Percentiles rank a stretch among this genome's conserved stretches.
Conservation (phyloP, 2,113 vertebrate genomes). For the Motacilla tschutschensis region DNA sequence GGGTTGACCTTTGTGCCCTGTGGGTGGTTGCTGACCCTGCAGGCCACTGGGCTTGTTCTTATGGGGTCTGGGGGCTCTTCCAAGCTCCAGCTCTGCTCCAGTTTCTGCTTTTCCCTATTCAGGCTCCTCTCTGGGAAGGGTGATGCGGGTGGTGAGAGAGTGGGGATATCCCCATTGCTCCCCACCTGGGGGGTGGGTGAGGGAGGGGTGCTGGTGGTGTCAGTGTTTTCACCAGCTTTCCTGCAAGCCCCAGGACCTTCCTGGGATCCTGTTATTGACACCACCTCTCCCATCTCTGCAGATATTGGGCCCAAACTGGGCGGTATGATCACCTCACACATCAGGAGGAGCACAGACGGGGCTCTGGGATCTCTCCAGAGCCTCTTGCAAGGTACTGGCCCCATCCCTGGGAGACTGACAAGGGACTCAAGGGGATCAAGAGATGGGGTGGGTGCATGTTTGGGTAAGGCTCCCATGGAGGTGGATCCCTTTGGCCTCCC, state of each 20-base stretch:
- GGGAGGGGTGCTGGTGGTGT: neutral
- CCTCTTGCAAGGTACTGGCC: conserved; percentile 51
- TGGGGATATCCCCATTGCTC: neutral
- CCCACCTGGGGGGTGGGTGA: neutral
- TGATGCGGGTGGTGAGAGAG: neutral
- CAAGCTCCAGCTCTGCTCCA: neutral
- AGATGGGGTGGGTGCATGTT: neutral
- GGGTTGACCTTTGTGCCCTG: neutral
- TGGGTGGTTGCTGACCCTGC: neutral
- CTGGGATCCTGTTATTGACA: fast-evolving
- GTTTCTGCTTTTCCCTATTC: neutral
- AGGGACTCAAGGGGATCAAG: neutral
- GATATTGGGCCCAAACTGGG: conserved; percentile 76
- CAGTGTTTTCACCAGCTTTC: neutral
- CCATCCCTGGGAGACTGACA: neutral
- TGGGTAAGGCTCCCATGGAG: neutral
- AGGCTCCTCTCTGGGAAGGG: neutral
- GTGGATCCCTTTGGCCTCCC: neutral
- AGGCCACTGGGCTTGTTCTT: neutral
- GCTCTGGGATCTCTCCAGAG: conserved; percentile 35
- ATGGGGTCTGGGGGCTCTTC: neutral
- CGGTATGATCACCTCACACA: conserved; percentile 5
- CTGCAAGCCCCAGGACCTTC: neutral
- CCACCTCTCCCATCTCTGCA: neutral
- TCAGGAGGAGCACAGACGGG: neutral